Evolutionary conservation across 1,140 invertebrate genomes (phyloP).

Genomic region (Platyura marginata): DNA sequence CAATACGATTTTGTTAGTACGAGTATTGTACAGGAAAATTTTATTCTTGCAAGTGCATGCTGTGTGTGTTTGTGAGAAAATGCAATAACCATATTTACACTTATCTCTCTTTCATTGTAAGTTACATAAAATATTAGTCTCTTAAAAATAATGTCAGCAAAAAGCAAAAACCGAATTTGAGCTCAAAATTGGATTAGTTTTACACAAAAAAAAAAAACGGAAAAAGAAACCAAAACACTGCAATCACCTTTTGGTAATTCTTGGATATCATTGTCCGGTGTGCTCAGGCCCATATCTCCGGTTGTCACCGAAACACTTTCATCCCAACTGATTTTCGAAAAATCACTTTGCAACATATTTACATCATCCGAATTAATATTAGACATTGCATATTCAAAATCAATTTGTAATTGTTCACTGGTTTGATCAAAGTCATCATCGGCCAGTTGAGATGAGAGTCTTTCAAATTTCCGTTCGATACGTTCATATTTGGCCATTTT

Average conservation of each 20-base stretch:
- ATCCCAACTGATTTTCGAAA: conserved; percentile 24
- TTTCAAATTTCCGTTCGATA: conserved; percentile 35
- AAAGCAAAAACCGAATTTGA: no score
- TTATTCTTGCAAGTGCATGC: no score
- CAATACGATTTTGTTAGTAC: no score
- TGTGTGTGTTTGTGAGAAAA: no score
- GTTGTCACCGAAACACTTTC: conserved; percentile 22
- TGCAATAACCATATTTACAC: no score
- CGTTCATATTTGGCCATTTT: conserved; percentile 25
- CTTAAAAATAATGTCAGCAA: no score
- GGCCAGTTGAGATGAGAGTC: conserved; percentile 27
- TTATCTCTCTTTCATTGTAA: no score
- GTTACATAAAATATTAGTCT: no score
- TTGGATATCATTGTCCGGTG: conserved; percentile 23
- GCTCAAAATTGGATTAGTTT: background rate
- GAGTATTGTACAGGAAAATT: no score
- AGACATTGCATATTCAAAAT: conserved; percentile 16
- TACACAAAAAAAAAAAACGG: no score
- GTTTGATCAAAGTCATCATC: conserved; percentile 14
- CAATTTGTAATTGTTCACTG: background rate
- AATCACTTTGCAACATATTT: conserved; percentile 20
- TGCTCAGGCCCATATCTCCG: conserved; percentile 20
- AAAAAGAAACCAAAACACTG: no score
- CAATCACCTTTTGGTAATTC: conserved; percentile 19
- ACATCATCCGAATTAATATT: conserved; percentile 19